These are phyloP conservation scores for Myocastor coypus DNA, from an alignment of 2,113 vertebrate genomes.

Conservation along the genomic window DNA sequence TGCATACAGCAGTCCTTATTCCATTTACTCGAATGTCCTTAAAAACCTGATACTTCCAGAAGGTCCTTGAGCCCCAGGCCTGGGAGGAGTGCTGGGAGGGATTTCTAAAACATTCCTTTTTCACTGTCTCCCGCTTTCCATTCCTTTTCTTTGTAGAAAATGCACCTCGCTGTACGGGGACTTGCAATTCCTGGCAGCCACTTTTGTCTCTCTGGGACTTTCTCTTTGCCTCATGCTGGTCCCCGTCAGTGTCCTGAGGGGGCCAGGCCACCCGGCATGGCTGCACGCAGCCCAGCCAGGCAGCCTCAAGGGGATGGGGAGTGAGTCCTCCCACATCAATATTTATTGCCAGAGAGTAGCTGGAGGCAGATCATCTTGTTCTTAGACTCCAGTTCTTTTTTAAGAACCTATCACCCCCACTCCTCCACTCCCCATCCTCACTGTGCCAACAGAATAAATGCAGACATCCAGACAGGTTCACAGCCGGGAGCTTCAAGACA, in stretches of 20 bases:
- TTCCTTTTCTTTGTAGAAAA: neutral
- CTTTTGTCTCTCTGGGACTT: neutral
- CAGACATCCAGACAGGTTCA: slow-evolving; percentile 71
- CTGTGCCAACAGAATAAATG: slow-evolving; percentile 48
- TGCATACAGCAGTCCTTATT: neutral
- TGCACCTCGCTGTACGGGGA: neutral
- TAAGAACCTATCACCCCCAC: slow-evolving; percentile 66
- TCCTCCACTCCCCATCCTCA: neutral
- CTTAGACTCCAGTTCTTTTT: slow-evolving; percentile 71
- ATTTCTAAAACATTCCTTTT: neutral
- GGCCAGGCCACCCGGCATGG: neutral
- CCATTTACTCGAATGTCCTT: neutral
- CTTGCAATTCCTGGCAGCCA: neutral
- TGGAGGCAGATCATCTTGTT: slow-evolving; percentile 77
- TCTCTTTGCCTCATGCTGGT: neutral
- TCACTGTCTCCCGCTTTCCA: neutral
- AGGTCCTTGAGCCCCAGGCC: neutral
- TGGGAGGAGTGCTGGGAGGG: neutral
- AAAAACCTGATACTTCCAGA: neutral
- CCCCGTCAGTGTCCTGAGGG: neutral
- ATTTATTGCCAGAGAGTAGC: slow-evolving; percentile 72
- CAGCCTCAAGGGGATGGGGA: neutral
- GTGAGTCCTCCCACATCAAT: slow-evolving; percentile 71
- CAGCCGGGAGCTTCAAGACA: slow-evolving; percentile 48
- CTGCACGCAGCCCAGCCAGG: neutral